Conservation (phyloP, 2,113 vertebrate species). For the Lagopus muta region DNA sequence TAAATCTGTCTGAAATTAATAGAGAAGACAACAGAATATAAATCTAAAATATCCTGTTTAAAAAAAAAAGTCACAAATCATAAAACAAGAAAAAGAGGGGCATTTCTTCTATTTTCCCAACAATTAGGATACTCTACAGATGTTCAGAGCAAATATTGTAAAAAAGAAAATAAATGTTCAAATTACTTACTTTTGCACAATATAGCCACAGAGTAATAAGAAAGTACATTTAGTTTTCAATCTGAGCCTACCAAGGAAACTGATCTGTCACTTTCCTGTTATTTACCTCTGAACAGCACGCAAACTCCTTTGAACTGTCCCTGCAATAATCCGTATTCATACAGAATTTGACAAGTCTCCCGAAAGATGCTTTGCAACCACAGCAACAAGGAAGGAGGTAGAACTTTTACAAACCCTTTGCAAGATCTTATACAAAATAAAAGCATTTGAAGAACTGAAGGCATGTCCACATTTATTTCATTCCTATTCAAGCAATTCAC, state of each 20-base stretch:
- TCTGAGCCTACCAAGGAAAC: neutral
- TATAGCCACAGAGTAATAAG: neutral
- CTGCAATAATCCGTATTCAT: rapidly evolving
- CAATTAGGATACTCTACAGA: neutral
- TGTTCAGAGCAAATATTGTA: neutral
- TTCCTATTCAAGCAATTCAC: neutral
- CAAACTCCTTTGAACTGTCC: neutral
- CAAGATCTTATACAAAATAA: neutral
- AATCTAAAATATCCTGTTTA: slow-evolving; percentile 14
- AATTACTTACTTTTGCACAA: neutral
- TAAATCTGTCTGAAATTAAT: slow-evolving; percentile 91
- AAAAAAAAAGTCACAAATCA: neutral
- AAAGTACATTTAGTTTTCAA: neutral
- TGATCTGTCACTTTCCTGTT: neutral
- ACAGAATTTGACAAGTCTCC: neutral
- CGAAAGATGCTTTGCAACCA: neutral
- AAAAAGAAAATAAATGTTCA: neutral
- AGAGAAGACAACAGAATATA: slow-evolving; percentile 55
- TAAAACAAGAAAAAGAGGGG: neutral
- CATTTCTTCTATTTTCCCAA: neutral
- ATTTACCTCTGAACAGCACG: neutral
- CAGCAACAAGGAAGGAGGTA: neutral
- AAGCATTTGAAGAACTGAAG: neutral
- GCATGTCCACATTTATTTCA: neutral
- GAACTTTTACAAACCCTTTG: neutral